A percentile compares a stretch with the other conserved stretches of the same genome.
These are phyloP conservation scores for Alca torda DNA, from an alignment of 2,797 vertebrate genomes.

Conservation along the genomic window DNA sequence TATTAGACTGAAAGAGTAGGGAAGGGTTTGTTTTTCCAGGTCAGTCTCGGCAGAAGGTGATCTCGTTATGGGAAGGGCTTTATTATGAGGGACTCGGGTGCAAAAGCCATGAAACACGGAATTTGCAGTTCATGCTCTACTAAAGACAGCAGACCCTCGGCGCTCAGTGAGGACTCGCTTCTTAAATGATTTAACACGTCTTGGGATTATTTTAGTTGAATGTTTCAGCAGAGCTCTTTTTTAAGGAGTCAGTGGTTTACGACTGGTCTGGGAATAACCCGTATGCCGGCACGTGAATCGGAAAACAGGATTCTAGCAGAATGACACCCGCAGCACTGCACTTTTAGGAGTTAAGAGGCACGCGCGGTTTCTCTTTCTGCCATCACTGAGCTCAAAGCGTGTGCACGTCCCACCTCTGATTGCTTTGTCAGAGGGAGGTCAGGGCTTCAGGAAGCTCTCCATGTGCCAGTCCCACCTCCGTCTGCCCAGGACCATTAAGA, in stretches of 20 bases:
- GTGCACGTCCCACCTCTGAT: not conserved
- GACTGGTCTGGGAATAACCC: not conserved
- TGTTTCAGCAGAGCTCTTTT: not conserved
- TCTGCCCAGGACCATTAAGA: not conserved
- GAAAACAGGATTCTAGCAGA: not conserved
- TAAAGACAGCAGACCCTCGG: not conserved
- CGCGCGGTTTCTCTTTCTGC: not conserved
- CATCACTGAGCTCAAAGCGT: fast-evolving
- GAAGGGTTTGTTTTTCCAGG: not conserved
- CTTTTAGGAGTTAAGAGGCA: not conserved
- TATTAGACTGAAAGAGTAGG: not conserved
- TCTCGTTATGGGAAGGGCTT: not conserved
- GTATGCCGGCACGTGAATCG: not conserved
- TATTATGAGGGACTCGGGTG: fast-evolving
- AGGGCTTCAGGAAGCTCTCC: not conserved
- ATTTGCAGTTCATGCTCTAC: not conserved
- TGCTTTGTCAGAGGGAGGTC: not conserved
- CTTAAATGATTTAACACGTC: not conserved
- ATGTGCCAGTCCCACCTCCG: not conserved
- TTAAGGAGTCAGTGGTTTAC: not conserved
- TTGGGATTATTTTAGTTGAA: not conserved
- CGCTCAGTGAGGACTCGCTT: not conserved
- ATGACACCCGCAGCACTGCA: not conserved
- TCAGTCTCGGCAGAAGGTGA: not conserved
- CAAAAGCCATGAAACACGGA: not conserved